Percentiles rank a stretch among this genome's conserved stretches.
Evolutionary conservation across 2,888 invertebrate genomes (phyloP).

Genomic region (Torymus tubicola): DNA sequence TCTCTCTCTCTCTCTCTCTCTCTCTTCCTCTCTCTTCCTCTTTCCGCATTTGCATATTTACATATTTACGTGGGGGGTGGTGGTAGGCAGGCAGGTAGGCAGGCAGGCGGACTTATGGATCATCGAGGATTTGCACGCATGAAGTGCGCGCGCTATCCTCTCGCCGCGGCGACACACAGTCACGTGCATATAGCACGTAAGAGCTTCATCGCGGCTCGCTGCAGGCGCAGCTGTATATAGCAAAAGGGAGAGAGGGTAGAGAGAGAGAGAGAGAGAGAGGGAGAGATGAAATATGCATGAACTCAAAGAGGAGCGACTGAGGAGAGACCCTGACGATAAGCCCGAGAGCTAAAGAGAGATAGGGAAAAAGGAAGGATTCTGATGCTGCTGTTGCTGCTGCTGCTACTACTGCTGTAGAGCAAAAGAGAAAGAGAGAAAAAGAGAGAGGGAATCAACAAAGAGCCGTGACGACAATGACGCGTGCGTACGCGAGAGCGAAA

Average conservation of each 20-base stretch:
- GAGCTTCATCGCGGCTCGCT: background rate
- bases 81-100: too few relatives aligned
- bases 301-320: slow-evolving; percentile 19
- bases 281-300: slow-evolving; percentile 43
- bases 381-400: background rate
- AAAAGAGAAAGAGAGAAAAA: background rate
- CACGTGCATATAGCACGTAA: background rate
- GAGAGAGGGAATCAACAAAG: slow-evolving; percentile 8
- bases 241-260: too few relatives aligned
- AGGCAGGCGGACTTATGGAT: slow-evolving; percentile 36
- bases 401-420: too few relatives aligned
- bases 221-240: background rate
- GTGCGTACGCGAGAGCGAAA: background rate
- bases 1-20: too few relatives aligned
- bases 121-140: slow-evolving; percentile 51
- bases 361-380: background rate
- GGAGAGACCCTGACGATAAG: background rate
- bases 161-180: slow-evolving; percentile 11
- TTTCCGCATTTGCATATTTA: slow-evolving; percentile 22
- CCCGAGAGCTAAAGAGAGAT: background rate
- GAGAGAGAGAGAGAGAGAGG: background rate
- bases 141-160: slow-evolving; percentile 25
- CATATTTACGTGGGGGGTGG: slow-evolving; percentile 22
- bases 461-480: background rate
- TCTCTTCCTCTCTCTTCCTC: too few relatives aligned